Conservation (phyloP, 2,113 vertebrate species). For the Etheostoma cragini region DNA sequence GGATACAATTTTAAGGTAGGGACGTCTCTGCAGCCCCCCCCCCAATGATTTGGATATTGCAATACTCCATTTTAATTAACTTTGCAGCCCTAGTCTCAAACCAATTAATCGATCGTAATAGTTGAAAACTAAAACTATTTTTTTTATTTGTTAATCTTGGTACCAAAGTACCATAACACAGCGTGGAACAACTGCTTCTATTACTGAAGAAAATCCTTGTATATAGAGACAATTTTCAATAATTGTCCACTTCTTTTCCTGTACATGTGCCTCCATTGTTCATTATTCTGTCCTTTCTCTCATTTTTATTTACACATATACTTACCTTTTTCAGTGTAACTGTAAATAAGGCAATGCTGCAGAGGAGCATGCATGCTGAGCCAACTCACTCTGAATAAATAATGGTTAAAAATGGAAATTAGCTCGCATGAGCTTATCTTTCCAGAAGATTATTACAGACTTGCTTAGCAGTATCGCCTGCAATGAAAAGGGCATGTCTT, state of each 20-base stretch:
- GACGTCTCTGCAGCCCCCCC: no score
- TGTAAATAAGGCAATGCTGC: background rate
- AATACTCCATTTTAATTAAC: no score
- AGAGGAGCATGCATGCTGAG: background rate
- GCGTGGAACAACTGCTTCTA: background rate
- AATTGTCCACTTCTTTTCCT: background rate
- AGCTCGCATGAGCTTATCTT: background rate
- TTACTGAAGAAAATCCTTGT: background rate
- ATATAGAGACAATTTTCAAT: background rate
- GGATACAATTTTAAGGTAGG: no score
- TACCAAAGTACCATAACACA: background rate
- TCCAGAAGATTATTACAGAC: slow-evolving; percentile 3
- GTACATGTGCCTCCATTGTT: background rate
- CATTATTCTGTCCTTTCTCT: background rate
- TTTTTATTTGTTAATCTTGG: no score
- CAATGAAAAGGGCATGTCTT: background rate
- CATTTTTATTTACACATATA: background rate
- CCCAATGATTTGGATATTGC: no score
- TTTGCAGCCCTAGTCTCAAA: no score
- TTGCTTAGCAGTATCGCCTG: background rate
- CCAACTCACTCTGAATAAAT: background rate
- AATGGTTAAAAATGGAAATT: slow-evolving; percentile 4
- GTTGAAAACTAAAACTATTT: no score
- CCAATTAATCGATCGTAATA: no score
- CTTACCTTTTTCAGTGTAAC: background rate